A percentile compares a stretch with the other conserved stretches of the same genome.
These are phyloP conservation scores for Molanna angustata DNA, from an alignment of 2,888 invertebrate genomes.

Conservation along the genomic window DNA sequence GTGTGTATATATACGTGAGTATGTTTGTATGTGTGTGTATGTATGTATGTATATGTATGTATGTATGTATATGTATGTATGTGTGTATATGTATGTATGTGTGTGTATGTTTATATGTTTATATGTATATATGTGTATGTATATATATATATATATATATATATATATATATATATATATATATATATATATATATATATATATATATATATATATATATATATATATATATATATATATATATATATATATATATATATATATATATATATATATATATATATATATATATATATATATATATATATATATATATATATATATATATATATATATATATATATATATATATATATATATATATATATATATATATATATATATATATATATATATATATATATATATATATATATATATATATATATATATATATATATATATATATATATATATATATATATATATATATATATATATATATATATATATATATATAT, in stretches of 20 bases:
- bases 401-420: conserved; percentile 9
- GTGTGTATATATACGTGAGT: too few relatives aligned
- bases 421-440: conserved; percentile 9
- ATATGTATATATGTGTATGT: neutral
- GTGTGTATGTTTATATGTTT: neutral
- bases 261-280: neutral
- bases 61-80: too few relatives aligned
- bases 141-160: neutral
- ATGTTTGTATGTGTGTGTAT: too few relatives aligned
- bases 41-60: neutral
- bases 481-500: conserved; percentile 8
- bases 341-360: neutral
- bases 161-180: neutral
- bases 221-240: neutral
- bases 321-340: neutral
- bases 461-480: conserved; percentile 9
- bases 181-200: neutral
- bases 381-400: neutral
- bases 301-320: neutral
- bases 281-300: neutral
- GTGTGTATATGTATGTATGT: too few relatives aligned
- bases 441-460: conserved; percentile 8
- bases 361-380: neutral
- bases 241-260: neutral
- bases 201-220: neutral